These are phyloP conservation scores for Trachelus iudaicus DNA, from an alignment of 2,888 invertebrate genomes.

Conservation along the genomic window DNA sequence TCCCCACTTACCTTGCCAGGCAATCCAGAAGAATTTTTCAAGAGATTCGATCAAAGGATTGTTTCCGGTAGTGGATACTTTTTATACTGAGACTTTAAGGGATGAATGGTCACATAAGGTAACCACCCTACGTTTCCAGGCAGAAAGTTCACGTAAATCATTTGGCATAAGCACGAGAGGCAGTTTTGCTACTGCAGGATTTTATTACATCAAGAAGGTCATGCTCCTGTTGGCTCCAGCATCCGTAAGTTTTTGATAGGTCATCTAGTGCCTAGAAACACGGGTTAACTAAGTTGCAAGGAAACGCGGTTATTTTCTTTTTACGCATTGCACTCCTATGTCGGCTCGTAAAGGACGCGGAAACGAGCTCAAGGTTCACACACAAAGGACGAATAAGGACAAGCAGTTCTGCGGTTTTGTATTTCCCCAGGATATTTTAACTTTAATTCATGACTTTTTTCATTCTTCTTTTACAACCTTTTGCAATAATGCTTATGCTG, in stretches of 20 bases:
- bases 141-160: background rate
- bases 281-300: background rate
- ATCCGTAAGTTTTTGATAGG: background rate
- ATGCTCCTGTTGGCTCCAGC: background rate
- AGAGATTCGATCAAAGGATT: background rate
- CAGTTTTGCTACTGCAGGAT: background rate
- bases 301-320: constrained; percentile 1
- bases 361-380: no score
- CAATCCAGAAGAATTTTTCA: background rate
- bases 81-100: background rate
- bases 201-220: background rate
- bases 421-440: no score
- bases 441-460: no score
- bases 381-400: no score
- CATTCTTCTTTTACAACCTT: no score
- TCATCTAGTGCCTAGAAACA: background rate
- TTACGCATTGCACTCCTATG: background rate
- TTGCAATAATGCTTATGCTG: no score
- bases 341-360: background rate
- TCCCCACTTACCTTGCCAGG: background rate
- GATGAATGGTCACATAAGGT: background rate
- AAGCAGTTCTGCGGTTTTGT: no score
- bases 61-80: background rate
- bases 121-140: background rate
- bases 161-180: background rate